phyloP scores from a whole-genome alignment of 1,140 invertebrate species.

The Drosophila santomea region DNA sequence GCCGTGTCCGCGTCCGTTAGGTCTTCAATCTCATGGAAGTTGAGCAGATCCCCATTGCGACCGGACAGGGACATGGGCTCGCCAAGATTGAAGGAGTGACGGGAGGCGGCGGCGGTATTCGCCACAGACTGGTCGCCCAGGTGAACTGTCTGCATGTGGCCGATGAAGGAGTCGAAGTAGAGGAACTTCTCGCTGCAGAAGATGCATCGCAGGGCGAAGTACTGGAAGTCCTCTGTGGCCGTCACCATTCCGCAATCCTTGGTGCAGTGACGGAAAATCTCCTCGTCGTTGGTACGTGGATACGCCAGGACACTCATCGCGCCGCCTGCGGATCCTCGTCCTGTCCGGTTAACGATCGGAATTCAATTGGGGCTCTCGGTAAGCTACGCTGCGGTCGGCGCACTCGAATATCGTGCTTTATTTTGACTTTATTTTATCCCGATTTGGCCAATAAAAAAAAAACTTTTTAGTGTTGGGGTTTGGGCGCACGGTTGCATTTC shows the following conservation, averaged over 20 bases:
- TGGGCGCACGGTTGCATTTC: slow-evolving; percentile 26
- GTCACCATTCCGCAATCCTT: slow-evolving; percentile 82
- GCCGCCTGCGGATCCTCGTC: slow-evolving; percentile 31
- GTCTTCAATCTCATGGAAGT: slow-evolving; percentile 74
- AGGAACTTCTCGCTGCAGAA: slow-evolving; percentile 78
- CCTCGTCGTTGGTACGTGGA: slow-evolving; percentile 82
- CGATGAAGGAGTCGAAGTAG: slow-evolving; percentile 81
- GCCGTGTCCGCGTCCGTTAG: slow-evolving; percentile 73
- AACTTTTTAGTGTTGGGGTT: slow-evolving; percentile 32
- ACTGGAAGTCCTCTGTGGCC: slow-evolving; percentile 81
- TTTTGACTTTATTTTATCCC: slow-evolving; percentile 18
- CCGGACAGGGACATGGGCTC: slow-evolving; percentile 48
- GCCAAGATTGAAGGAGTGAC: slow-evolving; percentile 23
- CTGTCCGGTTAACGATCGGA: slow-evolving; percentile 7
- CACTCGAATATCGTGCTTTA: slow-evolving; percentile 6
- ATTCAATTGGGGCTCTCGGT: slow-evolving; percentile 6
- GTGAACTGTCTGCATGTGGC: slow-evolving; percentile 79
- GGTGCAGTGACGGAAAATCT: slow-evolving; percentile 77
- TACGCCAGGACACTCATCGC: slow-evolving; percentile 82
- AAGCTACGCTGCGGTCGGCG: slow-evolving; percentile 9
- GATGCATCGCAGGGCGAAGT: slow-evolving; percentile 71
- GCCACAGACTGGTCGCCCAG: slow-evolving; percentile 44
- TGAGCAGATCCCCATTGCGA: slow-evolving; percentile 33
- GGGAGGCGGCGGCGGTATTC: slow-evolving; percentile 12
- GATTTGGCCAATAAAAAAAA: slow-evolving; percentile 33